Base-by-base conservation (phyloP, 2,797 vertebrate species). In the Liparis tanakae region DNA sequence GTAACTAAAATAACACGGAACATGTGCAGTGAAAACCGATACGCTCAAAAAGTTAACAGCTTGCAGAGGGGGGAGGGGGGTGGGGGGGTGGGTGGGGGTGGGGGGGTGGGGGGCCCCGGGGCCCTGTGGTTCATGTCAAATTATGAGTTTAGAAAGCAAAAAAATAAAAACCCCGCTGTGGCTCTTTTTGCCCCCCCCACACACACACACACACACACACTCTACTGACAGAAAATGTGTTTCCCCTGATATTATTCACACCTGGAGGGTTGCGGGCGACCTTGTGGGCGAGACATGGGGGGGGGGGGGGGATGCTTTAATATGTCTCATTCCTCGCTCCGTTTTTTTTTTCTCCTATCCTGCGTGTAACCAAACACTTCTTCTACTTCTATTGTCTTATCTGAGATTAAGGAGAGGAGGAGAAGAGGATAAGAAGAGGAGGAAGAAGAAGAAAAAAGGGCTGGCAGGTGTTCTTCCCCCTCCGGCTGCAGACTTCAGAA, bases 1-100 rank as follows among this genome's bases (percentile, higher is more conserved):
- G 88, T 91, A 89, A 91, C 88, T 87, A 89, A 79, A 86, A 88
- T 92, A 94, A 94, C 90, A 86, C 62, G 59, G 89, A 93, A 91
- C 92, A 94, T 92, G 88, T 94, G 91, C 88, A 76, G 83, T 85
- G 90, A 91, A 90, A 91, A 90, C 88, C 6, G 85, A 91, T 93
- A 91, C 76, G 84, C 86, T 92, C 86, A 92, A 91, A 91, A 93
- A 87, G 78, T 79, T 92, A 91, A 93, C 93, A 93, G 88, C 88
- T 92, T 93, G 85, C 86, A 89, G 88, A 89, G 87, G 85, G 85
- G 25, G 25, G 25, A 2, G 25, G n/a, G n/a, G 25, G 25, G 25
- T 30, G 25, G 25, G 25, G 2, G 25, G 25, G 25, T 30, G 25
- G 25, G 25, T 30, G 25, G 25, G 25, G 25, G 25, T 30, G 25